Base-by-base conservation (phyloP, 2,888 invertebrate species). In the Eulithis prunata region DNA sequence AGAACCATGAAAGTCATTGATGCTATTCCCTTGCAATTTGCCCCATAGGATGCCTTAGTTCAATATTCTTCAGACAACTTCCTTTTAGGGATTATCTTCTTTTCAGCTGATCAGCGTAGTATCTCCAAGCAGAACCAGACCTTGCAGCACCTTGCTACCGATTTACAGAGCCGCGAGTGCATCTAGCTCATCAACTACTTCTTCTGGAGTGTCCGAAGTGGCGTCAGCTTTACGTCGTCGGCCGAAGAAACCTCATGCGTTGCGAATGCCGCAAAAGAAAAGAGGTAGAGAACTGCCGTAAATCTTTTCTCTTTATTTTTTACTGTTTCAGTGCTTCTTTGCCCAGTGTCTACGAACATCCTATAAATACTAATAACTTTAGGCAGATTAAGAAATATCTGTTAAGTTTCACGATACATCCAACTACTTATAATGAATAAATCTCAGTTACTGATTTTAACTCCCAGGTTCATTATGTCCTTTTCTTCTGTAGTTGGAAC, bases 51-150 rank as follows among this genome's bases (percentile, higher is more conserved):
- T 41, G 0, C 8, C 8, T 54, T 8, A 13, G 54, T 54, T 3
- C 0, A 32, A 32, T 32, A 3, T 32, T 32, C 0, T 5, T 5
- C 32, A 6, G 32, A 32, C 6, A 32, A 6, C 3, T 32, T 32
- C 6, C 4, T 32, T 32, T 32, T 5, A 4, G 32, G 6, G 4
- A 3, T 6, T 0, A 32, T 32, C 4, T 6, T 32, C 6, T 28
- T 80, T 78, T 0, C 84, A 93, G 93, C 72, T 93, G 47, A 90
- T 93, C 67, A 93, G 93, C 70, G 93, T 93, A 0, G 91, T 93
- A 5, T 92, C 93, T 54, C 92, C 93, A 4, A 91, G 90, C 68
- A 86, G 90, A 63, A 93, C 93, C 0, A 79, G 92, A 64, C 92
- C 93, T 0, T 90, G 93, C 72, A 93, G 92, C 60, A 90, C 88